Base-by-base conservation (phyloP, 1,140 invertebrate genomes). In the Hycleus cichorii region DNA sequence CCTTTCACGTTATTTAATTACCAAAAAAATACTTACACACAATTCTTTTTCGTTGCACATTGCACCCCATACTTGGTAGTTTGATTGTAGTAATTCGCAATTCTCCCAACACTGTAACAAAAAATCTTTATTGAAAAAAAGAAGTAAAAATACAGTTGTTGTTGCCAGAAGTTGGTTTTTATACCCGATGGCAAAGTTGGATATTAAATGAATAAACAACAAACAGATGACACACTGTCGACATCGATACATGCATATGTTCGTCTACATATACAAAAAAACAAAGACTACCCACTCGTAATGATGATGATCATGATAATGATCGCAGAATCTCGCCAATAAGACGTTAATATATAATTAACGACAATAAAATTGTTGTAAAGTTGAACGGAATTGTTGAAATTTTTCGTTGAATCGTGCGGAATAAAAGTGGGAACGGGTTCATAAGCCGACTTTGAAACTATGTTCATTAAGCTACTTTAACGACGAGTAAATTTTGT, bases 71-170 rank as follows among this genome's bases (percentile, higher is more conserved):
- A 84, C 79, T 76, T 84, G 80, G 76, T 82, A 88, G 73, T 86
- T 86, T 51, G 84, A 85, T 74, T 88, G 84, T 59, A 89, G 78
- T 47, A 83, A 74, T 71, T 88, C 85, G 78, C 87, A 90, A 70
- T 84, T 84, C 72, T 86, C 81, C 87, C 86, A 89, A 72, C 87
- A 89, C 87, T 90, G 83, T 55, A 85, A 87, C 74, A 79, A 42
- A 18, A 18, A 18, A 18, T 18, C 18, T 18, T 39, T 2, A 2
- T 42, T 8, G 1, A 42, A 42, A 79, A 72, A 65, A 62, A 59
- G 53, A 47, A 9, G 11, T 42, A 42, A 42, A 42, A 3, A 9
- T 42, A 8, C 10, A 10, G 39, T 7, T 42, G 40, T 7, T 42
- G 40, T 7, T 32, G 32, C 32, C 32, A 32, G 32, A 5, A 5